phyloP scores from a whole-genome alignment of 2,888 invertebrate species.

The Molorchus minor region DNA sequence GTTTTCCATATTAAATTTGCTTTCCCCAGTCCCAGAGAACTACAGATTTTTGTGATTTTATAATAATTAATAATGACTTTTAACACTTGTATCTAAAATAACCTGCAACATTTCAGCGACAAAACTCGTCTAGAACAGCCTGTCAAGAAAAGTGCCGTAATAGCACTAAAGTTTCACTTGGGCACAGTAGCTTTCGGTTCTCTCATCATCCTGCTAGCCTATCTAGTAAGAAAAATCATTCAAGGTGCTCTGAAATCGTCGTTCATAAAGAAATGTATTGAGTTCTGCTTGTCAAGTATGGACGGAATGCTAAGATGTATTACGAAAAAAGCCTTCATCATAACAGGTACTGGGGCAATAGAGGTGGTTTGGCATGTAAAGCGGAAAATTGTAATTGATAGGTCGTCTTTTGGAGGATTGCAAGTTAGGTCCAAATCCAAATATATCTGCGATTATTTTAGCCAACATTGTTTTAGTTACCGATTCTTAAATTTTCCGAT shows the following conservation, averaged over 20 bases:
- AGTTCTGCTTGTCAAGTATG: conserved; percentile 21
- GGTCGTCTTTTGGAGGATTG: too few relatives aligned
- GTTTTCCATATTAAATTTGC: too few relatives aligned
- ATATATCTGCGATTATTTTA: too few relatives aligned
- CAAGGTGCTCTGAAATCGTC: conserved; percentile 23
- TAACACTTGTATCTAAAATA: too few relatives aligned
- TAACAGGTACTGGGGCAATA: conserved; percentile 43
- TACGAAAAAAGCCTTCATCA: conserved; percentile 46
- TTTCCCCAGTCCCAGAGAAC: too few relatives aligned
- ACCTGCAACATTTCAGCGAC: conserved; percentile 42
- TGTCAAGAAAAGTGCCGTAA: conserved; percentile 31
- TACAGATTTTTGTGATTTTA: too few relatives aligned
- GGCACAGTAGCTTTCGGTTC: conserved; percentile 44
- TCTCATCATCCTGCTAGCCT: conserved; percentile 40
- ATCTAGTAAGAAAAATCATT: conserved; percentile 30
- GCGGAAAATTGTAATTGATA: too few relatives aligned
- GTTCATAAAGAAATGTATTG: conserved; percentile 24
- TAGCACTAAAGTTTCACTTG: conserved; percentile 40
- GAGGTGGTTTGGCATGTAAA: too few relatives aligned
- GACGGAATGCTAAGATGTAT: conserved; percentile 40
- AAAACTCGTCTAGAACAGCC: conserved; percentile 35
- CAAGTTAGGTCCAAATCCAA: too few relatives aligned
- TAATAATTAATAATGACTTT: too few relatives aligned
- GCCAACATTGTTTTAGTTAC: too few relatives aligned
- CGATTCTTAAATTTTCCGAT: too few relatives aligned